phyloP scores from a whole-genome alignment of 2,888 invertebrate genomes.

The Dysmachus trigonus region DNA sequence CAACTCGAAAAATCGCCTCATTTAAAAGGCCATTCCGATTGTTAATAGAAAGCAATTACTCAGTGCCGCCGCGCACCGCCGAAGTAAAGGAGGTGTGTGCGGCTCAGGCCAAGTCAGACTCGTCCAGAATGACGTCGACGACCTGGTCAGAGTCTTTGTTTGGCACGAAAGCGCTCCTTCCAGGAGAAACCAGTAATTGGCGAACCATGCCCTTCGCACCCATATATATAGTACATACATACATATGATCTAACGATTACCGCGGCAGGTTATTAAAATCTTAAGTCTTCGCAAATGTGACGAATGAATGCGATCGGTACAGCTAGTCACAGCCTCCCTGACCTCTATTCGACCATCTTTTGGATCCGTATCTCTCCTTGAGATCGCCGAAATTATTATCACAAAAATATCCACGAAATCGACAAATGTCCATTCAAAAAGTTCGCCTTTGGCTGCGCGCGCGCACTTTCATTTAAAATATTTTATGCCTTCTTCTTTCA shows the following conservation, averaged over 20 bases:
- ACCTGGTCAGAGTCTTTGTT: not conserved
- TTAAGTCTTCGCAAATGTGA: not conserved
- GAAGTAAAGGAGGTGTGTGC: too few species aligned
- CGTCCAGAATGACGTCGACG: not conserved
- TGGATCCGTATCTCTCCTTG: conserved; percentile 4
- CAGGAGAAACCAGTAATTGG: not conserved
- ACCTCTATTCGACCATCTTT: not conserved
- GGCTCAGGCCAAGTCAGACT: not conserved
- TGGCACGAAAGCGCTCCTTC: not conserved
- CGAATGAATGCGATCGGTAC: not conserved
- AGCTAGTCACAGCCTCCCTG: not conserved
- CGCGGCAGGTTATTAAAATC: not conserved
- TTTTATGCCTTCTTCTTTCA: not conserved
- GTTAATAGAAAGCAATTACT: conserved; percentile 48
- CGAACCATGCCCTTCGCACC: not conserved
- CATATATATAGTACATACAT: too few species aligned
- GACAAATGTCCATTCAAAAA: not conserved
- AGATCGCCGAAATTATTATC: not conserved
- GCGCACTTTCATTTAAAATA: conserved; percentile 23
- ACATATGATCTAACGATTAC: not conserved
- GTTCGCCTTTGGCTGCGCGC: not conserved
- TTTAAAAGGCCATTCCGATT: conserved; percentile 47
- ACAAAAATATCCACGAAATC: not conserved
- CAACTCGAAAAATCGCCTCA: conserved; percentile 44
- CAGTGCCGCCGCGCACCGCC: conserved; percentile 25